Base-by-base conservation (phyloP, 2,888 invertebrate genomes). In the Tenodera sinensis region DNA sequence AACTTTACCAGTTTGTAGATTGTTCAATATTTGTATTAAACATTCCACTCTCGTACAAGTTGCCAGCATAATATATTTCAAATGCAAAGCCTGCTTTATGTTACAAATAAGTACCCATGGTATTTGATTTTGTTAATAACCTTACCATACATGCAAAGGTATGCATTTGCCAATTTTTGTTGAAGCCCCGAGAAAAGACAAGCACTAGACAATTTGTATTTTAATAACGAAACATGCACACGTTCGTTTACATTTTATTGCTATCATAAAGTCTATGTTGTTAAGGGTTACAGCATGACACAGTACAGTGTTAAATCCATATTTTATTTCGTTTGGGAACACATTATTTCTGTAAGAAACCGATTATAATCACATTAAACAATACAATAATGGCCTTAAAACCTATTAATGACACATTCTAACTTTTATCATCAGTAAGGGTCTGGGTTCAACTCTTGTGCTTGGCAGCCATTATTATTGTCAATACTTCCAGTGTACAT, bases 401-500 rank as follows among this genome's bases (percentile, higher is more conserved):
- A n/a, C 28, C 12, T 28, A 28, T 20, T 9, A 12, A 30, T 83
- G 20, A 27, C 8, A 83, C 83, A 83, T 30, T 83, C 25, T 28
- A 30, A 6, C 14, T 83, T 83, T 34, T 83, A 83, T 27, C 14
- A 83, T 27, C 8, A 30, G 28, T 86, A 88, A 85, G 90, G 91
- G 89, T 87, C 91, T 89, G 91, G 91, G 91, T 91, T 91, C 91
- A 91, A 90, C 88, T 83, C 91, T 89, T 89, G 91, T 90, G 88
- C 89, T 90, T 90, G 90, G 91, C 90, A 91, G 90, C 90, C 90
- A 91, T 90, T 87, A 87, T 87, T 87, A 87, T 87, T 87, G 87
- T 87, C 87, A 87, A 87, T 87, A 87, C 87, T 87, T n/a, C 34
- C 83, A 30, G 42, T 87, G 87, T 87, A 82, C 87, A 54, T 34